These are phyloP conservation scores for Cottoperca gobio DNA, from an alignment of 2,797 vertebrate species.

Conservation along the genomic window DNA sequence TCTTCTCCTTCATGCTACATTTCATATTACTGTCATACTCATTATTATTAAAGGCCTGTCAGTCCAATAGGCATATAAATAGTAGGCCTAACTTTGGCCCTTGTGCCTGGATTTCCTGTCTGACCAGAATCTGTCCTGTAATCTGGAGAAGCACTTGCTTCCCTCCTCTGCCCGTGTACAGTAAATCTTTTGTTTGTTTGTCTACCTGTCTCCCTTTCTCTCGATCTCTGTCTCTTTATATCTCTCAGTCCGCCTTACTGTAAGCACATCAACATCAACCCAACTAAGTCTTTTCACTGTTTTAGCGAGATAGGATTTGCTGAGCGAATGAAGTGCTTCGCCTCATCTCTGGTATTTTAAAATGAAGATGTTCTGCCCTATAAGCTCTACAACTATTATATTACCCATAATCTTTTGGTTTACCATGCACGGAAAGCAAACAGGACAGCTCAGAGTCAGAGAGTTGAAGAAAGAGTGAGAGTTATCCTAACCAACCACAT, in stretches of 20 bases:
- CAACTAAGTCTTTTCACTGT: conserved; percentile 41
- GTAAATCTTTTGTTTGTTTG: conserved; percentile 34
- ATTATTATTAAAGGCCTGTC: conserved; percentile 59
- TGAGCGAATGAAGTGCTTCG: conserved; percentile 2
- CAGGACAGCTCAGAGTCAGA: conserved; percentile 29
- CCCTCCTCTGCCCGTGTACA: conserved; percentile 16
- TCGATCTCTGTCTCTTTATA: conserved; percentile 5
- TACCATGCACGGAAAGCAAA: conserved; percentile 43
- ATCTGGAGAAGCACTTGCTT: conserved; percentile 71
- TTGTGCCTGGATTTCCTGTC: conserved; percentile 68
- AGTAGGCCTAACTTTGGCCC: conserved; percentile 56
- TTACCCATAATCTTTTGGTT: conserved; percentile 53
- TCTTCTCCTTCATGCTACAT: conserved; percentile 61
- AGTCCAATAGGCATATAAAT: conserved; percentile 67
- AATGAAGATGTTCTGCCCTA: conserved; percentile 24
- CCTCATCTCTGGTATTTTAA: conserved; percentile 24
- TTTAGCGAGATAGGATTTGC: conserved; percentile 24
- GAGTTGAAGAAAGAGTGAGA: conserved; percentile 34
- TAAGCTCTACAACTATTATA: conserved; percentile 21
- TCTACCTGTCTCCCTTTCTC: conserved; percentile 11
- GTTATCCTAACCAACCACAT: conserved; percentile 66
- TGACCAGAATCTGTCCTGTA: conserved; percentile 65
- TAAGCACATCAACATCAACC: conserved; percentile 42
- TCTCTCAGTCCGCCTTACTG: conserved; percentile 21
- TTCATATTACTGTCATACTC: conserved; percentile 59